Percentiles rank a stretch among this genome's conserved stretches.
Evolutionary conservation across 1,140 invertebrate species (phyloP).

Genomic region (Lepeophtheirus salmonis): DNA sequence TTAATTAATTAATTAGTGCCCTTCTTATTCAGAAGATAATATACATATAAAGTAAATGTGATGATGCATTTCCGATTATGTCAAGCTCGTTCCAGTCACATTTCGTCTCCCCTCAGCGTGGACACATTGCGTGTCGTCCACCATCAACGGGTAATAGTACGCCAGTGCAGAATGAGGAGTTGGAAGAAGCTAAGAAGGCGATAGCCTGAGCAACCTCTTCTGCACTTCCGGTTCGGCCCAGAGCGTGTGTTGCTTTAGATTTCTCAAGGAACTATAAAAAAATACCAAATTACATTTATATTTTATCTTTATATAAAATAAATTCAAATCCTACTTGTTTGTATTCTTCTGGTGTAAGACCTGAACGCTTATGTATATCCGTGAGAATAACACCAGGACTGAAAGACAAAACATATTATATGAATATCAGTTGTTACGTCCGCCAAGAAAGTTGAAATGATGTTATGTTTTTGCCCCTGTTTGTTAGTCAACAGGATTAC

Average conservation of each 20-base stretch:
- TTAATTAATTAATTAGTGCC: too few relatives aligned
- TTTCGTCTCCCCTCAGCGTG: too few relatives aligned
- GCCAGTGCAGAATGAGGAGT: slow-evolving; percentile 61
- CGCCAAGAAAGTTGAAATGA: too few relatives aligned
- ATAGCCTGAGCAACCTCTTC: slow-evolving; percentile 60
- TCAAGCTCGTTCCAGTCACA: too few relatives aligned
- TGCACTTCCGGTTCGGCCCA: slow-evolving; percentile 50
- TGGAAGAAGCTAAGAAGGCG: slow-evolving; percentile 60
- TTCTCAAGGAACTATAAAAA: slow-evolving; percentile 10
- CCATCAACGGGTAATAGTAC: slow-evolving; percentile 60
- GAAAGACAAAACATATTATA: slow-evolving; percentile 16
- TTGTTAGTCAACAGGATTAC: too few relatives aligned
- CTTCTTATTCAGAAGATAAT: too few relatives aligned
- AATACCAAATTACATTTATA: neutral
- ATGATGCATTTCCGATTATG: too few relatives aligned
- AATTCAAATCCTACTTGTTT: slow-evolving; percentile 23
- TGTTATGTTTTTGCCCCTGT: too few relatives aligned
- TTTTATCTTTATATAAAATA: neutral
- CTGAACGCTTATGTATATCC: slow-evolving; percentile 37
- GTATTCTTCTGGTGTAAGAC: slow-evolving; percentile 2
- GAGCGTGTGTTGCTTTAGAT: slow-evolving; percentile 51
- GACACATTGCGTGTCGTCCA: slow-evolving; percentile 48
- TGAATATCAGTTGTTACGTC: too few relatives aligned
- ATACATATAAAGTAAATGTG: too few relatives aligned
- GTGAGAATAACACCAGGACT: slow-evolving; percentile 42